Percentiles rank a stretch among this genome's conserved stretches.
Conservation (phyloP, 2,888 invertebrate species). For the Azorinus chamasolen region DNA sequence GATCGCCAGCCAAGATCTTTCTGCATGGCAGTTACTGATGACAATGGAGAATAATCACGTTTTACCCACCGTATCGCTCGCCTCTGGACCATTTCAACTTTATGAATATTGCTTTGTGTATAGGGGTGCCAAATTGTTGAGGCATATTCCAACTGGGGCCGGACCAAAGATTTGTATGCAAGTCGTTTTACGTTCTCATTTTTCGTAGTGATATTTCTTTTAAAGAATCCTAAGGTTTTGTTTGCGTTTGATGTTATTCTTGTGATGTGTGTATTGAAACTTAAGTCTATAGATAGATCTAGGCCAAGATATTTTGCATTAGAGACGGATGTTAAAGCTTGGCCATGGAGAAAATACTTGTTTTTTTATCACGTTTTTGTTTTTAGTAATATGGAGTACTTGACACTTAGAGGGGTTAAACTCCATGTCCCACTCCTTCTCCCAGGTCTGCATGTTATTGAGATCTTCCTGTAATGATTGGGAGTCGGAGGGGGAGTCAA, state of each 20-base stretch:
- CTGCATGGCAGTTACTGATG: constrained; percentile 20
- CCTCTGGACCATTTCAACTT: constrained; percentile 12
- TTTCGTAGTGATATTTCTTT: constrained; percentile 16
- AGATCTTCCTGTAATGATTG: constrained; percentile 8
- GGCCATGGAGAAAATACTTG: constrained; percentile 14
- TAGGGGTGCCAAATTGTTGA: constrained; percentile 16
- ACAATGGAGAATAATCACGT: constrained; percentile 7
- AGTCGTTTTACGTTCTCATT: constrained; percentile 13
- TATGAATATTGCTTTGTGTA: constrained; percentile 7
- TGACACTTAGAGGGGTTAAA: constrained; percentile 29
- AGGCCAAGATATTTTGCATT: constrained; percentile 15
- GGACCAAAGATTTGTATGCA: constrained; percentile 15
- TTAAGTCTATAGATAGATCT: constrained; percentile 18
- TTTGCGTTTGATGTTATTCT: constrained; percentile 22
- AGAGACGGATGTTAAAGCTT: constrained; percentile 8
- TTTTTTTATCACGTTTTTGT: not conserved
- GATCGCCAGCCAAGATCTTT: constrained; percentile 18
- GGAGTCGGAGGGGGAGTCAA: constrained; percentile 8
- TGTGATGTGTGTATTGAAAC: constrained; percentile 16
- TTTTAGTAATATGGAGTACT: constrained; percentile 22
- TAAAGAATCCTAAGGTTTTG: constrained; percentile 27
- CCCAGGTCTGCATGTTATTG: constrained; percentile 8
- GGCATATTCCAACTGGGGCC: constrained; percentile 22
- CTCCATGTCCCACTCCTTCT: constrained; percentile 21
- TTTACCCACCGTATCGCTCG: constrained; percentile 11